Base-by-base conservation (phyloP, 2,797 vertebrate genomes). In the Pseudomugil tenellus region DNA sequence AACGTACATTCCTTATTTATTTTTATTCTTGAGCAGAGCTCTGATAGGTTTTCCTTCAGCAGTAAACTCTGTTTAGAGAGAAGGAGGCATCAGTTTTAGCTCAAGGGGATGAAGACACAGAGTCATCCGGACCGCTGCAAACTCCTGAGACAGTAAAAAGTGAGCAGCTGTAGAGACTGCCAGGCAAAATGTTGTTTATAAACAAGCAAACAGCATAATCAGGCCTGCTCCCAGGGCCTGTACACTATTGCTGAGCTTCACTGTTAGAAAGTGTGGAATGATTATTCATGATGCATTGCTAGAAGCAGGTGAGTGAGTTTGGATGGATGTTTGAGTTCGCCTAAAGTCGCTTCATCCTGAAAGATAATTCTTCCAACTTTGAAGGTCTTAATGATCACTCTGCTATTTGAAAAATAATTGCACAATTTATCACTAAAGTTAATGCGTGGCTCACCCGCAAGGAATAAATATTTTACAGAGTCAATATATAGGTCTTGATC, bases 181-280 rank as follows among this genome's bases (percentile, higher is more conserved):
- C 12, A 66, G 83, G 86, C 73, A 72, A 71, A 87, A 84, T 54
- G 79, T 63, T 72, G 76, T 54, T 75, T 39, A 29, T 81, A 82
- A 85, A 90, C 84, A 86, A 80, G 69, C 67, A 69, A 81, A 79
- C 81, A 46, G 75, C 74, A 70, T 79, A 78, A 86, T 81, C 75
- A 79, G 82, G 85, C 61, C 82, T 72, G 66, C 63, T 86, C 85
- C 72, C 72, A 59, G 72, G 68, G 60, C 67, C 72, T 72, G 74
- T 10, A 19, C 37, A 48, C 43, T 53, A 71, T 61, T 37, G 37
- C 73, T 63, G 72, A 25, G 53, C 54, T 49, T 53, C 29, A 59
- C 69, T 35, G 70, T 76, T 80, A 62, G 58, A 71, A 77, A 73
- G 52, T 61, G 70, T 68, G 28, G 55, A 74, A 78, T 67, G 54